Percentiles rank a stretch among this genome's conserved stretches.
Conservation (phyloP, 2,113 vertebrate genomes). For the Varanus komodoensis region DNA sequence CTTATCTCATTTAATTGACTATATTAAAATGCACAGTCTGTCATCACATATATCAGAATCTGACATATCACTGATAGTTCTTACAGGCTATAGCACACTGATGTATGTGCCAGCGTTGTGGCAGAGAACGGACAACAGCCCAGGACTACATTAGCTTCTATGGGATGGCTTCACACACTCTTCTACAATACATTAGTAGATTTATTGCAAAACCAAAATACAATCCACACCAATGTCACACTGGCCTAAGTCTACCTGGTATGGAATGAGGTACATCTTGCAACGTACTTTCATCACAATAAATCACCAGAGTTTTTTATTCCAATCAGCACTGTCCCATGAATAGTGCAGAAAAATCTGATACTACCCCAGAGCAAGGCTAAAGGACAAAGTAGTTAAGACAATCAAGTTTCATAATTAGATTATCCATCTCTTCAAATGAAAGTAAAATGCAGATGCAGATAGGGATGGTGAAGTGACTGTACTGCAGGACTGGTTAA, state of each 20-base stretch:
- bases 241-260: background rate
- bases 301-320: background rate
- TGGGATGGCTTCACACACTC: background rate
- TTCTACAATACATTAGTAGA: background rate
- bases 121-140: background rate
- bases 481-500: background rate
- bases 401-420: background rate
- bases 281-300: background rate
- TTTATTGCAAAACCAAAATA: background rate
- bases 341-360: background rate
- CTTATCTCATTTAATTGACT: background rate
- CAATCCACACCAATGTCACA: background rate
- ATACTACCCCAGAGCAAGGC: background rate
- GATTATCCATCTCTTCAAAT: background rate
- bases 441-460: background rate
- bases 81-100: background rate
- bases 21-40: background rate
- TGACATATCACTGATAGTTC: slow-evolving; percentile 35
- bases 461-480: background rate
- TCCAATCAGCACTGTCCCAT: no score
- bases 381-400: background rate
- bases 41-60: slow-evolving; percentile 15
- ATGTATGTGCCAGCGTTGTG: no score
- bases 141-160: background rate
- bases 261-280: background rate